Evolutionary conservation across 1,140 invertebrate genomes (phyloP).

Genomic region (Diprion similis): DNA sequence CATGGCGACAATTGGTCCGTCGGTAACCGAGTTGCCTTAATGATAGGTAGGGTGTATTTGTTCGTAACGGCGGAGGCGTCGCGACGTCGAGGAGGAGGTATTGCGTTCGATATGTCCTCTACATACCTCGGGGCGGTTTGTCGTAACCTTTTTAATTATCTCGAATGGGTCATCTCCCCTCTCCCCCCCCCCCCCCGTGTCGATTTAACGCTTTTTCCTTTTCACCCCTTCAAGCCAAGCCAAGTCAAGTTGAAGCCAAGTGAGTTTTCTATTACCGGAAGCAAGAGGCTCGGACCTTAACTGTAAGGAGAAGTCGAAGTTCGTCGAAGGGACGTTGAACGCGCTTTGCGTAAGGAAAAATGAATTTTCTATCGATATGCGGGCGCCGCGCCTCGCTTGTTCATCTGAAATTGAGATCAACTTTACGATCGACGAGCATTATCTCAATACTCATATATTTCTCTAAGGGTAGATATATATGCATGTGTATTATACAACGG

Average conservation of each 20-base stretch:
- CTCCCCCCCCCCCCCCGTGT: not conserved
- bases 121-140: not conserved
- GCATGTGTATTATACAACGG: not conserved
- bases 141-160: conserved; percentile 8
- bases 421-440: not conserved
- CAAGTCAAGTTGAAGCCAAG: no score
- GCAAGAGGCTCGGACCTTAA: not conserved
- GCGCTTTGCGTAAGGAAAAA: no score
- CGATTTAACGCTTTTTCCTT: not conserved
- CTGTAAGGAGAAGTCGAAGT: no score
- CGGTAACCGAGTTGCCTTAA: not conserved
- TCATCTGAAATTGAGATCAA: not conserved
- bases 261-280: not conserved
- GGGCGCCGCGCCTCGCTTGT: not conserved
- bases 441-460: not conserved
- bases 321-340: no score
- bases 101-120: not conserved
- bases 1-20: not conserved
- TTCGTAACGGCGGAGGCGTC: not conserved
- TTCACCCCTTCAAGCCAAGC: no score
- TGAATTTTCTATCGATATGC: no score
- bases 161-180: not conserved
- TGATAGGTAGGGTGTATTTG: not conserved
- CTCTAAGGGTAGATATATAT: not conserved
- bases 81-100: not conserved